These are phyloP conservation scores for Perdita meconis DNA, from an alignment of 2,888 invertebrate species.

Conservation along the genomic window DNA sequence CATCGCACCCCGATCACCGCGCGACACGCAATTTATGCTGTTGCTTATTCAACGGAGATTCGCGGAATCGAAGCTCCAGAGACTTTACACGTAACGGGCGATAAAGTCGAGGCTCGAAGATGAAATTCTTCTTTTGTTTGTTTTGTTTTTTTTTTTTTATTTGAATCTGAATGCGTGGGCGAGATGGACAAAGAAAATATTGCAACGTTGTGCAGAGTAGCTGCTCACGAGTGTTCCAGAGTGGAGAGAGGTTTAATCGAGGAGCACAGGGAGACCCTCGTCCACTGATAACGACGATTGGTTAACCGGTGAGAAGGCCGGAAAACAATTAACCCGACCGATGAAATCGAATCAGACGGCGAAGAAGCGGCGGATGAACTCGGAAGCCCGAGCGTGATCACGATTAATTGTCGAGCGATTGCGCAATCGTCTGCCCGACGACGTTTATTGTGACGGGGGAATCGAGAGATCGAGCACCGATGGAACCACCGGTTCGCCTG, in stretches of 20 bases:
- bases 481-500: constrained; percentile 23
- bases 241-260: constrained; percentile 16
- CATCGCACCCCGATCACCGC: constrained; percentile 50
- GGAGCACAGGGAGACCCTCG: constrained; percentile 4
- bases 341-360: constrained; percentile 40
- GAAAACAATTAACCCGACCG: constrained; percentile 52
- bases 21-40: constrained; percentile 53
- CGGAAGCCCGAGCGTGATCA: constrained; percentile 12
- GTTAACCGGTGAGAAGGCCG: constrained; percentile 38
- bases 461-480: constrained; percentile 16
- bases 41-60: constrained; percentile 65
- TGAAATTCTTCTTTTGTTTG: no score
- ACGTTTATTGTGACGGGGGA: constrained; percentile 35
- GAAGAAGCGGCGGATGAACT: constrained; percentile 14
- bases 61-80: constrained; percentile 38
- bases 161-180: no score
- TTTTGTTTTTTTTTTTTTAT: no score
- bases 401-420: constrained; percentile 43
- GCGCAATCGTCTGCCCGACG: constrained; percentile 56
- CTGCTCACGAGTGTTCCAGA: not conserved
- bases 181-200: no score
- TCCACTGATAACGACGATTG: constrained; percentile 39
- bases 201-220: not conserved
- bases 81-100: constrained; percentile 26
- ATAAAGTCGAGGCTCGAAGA: no score